phyloP scores from a whole-genome alignment of 2,113 vertebrate species.

The Pelobates fuscus region DNA sequence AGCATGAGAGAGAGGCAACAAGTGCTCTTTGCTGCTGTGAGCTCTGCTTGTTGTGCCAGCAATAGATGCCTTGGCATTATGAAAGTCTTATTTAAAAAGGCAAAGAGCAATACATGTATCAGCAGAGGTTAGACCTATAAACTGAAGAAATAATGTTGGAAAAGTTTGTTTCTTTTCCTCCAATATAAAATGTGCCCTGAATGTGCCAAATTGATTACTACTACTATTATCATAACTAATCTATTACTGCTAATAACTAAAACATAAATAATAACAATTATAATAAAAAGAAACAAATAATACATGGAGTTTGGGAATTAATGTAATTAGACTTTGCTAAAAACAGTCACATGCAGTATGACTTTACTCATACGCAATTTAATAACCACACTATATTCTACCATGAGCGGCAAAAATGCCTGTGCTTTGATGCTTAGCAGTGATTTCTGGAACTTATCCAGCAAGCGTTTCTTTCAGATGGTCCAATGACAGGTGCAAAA shows the following conservation, averaged over 20 bases:
- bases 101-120: conserved; percentile 1
- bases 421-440: neutral
- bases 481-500: conserved; percentile 38
- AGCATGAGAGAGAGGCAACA: conserved; percentile 3
- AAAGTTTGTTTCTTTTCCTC: too few species aligned
- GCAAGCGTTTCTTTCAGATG: conserved; percentile 1
- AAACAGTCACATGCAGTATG: too few species aligned
- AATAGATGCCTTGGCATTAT: conserved; percentile 12
- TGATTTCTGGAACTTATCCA: conserved; percentile 16
- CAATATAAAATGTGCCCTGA: too few species aligned
- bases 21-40: conserved; percentile 7
- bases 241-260: too few species aligned
- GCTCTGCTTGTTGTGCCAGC: neutral
- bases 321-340: too few species aligned
- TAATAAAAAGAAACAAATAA: too few species aligned
- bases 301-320: too few species aligned
- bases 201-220: too few species aligned
- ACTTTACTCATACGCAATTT: neutral
- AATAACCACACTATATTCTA: neutral
- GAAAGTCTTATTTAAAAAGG: conserved; percentile 22
- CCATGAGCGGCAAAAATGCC: neutral
- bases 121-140: neutral
- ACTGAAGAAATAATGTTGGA: too few species aligned
- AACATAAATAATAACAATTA: too few species aligned
- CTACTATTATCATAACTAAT: too few species aligned